Base-by-base conservation (phyloP, 2,797 vertebrate species). In the Urocyon cinereoargenteus region DNA sequence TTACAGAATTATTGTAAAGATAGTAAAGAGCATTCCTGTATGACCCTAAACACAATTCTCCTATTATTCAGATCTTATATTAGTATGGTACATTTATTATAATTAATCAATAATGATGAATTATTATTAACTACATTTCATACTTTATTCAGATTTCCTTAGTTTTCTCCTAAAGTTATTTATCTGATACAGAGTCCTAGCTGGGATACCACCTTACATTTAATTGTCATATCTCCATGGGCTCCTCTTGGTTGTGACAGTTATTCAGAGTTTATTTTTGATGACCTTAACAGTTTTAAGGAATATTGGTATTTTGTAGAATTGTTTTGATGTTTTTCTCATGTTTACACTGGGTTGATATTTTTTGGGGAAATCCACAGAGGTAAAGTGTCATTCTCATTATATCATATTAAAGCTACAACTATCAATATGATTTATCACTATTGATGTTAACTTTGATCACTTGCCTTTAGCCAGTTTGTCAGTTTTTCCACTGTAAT, bases 261-360 rank as follows among this genome's bases (percentile, higher is more conserved):
- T 86, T 89, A 82, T 26, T 92, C 14, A 82, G 34, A 83, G 3
- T 59, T 90, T 86, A 64, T 78, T 94, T 94, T 96, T 82, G 18
- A 53, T 86, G 36, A 64, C 12, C 5, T 87, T 64, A 61, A 86
- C 40, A 77, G 5, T 66, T 62, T 61, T 94, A 22, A 64, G 31
- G 49, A 89, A 49, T 72, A 62, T 13, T 70, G 49, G 28, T n/a
- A 68, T 64, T 88, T 94, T 70, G 10, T 84, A 77, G 14, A 82
- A 78, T 40, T 68, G 55, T 57, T 21, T 15, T 73, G 2, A 53
- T 72, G 2, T 22, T 57, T 68, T 87, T 90, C n/a, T 79, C 12
- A 68, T 61, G n/a, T 78, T 87, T 81, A 34, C 7, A 70, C 2
- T 59, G 18, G 3, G 11, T 22, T 70, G 73, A 79, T 51, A 5